Percentiles rank a stretch among this genome's conserved stretches.
Conservation (phyloP, 2,888 invertebrate genomes). For the Andricus quercusramuli region DNA sequence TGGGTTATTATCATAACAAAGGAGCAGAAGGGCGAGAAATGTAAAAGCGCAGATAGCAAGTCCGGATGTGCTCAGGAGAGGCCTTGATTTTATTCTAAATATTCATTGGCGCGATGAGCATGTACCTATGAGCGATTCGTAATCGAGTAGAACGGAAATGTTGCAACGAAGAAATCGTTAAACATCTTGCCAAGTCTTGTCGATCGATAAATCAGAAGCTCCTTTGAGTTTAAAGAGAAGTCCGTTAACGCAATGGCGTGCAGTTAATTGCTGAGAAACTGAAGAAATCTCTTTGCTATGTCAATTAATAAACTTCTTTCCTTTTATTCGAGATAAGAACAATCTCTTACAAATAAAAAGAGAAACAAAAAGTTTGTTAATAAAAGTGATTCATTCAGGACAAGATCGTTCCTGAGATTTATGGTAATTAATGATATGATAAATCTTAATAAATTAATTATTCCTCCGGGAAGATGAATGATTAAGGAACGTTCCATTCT, state of each 20-base stretch:
- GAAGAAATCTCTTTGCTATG: background rate
- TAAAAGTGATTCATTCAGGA: slow-evolving; percentile 11
- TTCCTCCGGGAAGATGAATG: background rate
- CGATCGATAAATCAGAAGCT: slow-evolving; percentile 51
- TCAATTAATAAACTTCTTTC: slow-evolving; percentile 2
- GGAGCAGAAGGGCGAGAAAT: slow-evolving; percentile 44
- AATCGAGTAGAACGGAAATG: slow-evolving; percentile 54
- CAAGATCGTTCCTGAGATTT: background rate
- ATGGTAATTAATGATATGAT: slow-evolving; percentile 13
- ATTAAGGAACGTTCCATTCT: background rate
- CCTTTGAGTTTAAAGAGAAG: background rate
- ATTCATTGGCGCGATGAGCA: slow-evolving; percentile 57
- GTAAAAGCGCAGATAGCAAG: slow-evolving; percentile 53
- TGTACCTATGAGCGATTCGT: slow-evolving; percentile 43
- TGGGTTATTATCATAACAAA: slow-evolving; percentile 26
- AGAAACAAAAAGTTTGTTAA: background rate
- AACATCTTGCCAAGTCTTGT: slow-evolving; percentile 50
- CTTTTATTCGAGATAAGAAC: background rate
- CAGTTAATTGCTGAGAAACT: slow-evolving; percentile 2
- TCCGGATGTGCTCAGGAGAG: slow-evolving; percentile 48
- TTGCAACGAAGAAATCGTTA: slow-evolving; percentile 47
- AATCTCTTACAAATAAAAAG: background rate
- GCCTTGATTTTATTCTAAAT: slow-evolving; percentile 62
- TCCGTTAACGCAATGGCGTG: background rate
- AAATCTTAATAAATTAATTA: slow-evolving; percentile 10